Conservation (phyloP, 2,113 vertebrate genomes). For the Lycaon pictus region DNA sequence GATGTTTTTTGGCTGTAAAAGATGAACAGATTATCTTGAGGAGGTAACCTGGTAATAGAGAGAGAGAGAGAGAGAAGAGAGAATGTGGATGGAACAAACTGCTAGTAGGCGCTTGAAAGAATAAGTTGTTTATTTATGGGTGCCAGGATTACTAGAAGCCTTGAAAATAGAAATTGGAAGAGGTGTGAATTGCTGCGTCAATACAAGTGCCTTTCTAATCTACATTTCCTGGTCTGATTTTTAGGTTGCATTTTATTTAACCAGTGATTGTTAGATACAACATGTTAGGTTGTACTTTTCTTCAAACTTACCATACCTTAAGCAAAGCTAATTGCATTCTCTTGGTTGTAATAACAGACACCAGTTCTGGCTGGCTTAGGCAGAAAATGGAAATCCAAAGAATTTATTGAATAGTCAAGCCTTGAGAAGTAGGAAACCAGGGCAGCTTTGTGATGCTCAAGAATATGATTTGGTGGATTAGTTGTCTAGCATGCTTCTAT, state of each 20-base stretch:
- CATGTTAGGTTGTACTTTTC: background rate
- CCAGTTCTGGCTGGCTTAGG: background rate
- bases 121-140: background rate
- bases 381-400: background rate
- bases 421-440: background rate
- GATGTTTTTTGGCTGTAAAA: background rate
- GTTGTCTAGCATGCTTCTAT: background rate
- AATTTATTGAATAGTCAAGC: background rate
- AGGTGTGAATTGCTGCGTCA: background rate
- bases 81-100: background rate
- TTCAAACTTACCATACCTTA: background rate
- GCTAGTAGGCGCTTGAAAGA: background rate
- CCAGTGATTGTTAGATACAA: background rate
- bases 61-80: background rate
- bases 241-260: background rate
- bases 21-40: background rate
- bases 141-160: background rate
- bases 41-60: background rate
- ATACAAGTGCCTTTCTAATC: background rate
- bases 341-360: background rate
- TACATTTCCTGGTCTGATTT: background rate
- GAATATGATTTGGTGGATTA: background rate
- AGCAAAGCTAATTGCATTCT: background rate
- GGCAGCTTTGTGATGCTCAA: background rate
- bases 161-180: background rate